phyloP scores from a whole-genome alignment of 2,113 vertebrate genomes.

The Clarias macrocephalus region DNA sequence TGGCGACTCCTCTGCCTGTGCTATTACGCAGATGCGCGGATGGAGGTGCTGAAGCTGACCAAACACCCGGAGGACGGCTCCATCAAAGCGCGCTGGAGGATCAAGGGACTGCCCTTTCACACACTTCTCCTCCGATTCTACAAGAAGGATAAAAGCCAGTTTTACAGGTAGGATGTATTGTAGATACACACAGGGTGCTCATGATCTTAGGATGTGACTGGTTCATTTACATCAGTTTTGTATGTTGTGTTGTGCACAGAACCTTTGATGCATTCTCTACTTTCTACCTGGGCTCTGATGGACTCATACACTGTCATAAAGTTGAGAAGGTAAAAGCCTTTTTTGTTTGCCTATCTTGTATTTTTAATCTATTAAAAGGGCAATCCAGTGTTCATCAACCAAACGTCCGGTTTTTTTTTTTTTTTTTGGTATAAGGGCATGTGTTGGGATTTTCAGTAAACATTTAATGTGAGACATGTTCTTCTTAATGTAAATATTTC shows the following conservation, averaged over 20 bases:
- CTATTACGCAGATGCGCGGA: conserved; percentile 76
- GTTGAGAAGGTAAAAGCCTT: conserved; percentile 80
- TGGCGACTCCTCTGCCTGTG: conserved; percentile 77
- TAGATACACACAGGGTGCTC: background rate
- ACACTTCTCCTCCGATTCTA: conserved; percentile 80
- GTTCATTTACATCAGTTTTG: background rate
- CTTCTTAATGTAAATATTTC: too few species aligned
- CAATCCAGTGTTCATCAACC: too few species aligned
- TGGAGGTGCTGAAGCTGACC: conserved; percentile 86
- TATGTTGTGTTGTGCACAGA: conserved; percentile 60
- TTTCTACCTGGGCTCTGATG: conserved; percentile 82
- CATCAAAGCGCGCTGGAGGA: conserved; percentile 84
- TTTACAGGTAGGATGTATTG: conserved; percentile 74
- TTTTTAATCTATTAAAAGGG: background rate
- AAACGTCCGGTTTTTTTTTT: background rate
- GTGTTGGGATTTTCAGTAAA: too few species aligned
- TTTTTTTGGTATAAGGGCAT: background rate
- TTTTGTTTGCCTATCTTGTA: background rate
- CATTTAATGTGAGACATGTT: too few species aligned
- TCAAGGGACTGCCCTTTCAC: conserved; percentile 79
- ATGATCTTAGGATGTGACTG: background rate
- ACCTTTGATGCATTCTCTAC: conserved; percentile 87
- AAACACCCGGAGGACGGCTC: conserved; percentile 83
- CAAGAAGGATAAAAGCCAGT: conserved; percentile 76
- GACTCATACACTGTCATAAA: conserved; percentile 83